These are phyloP conservation scores for Cochlearius cochlearius DNA, from an alignment of 2,113 vertebrate genomes.

Conservation along the genomic window DNA sequence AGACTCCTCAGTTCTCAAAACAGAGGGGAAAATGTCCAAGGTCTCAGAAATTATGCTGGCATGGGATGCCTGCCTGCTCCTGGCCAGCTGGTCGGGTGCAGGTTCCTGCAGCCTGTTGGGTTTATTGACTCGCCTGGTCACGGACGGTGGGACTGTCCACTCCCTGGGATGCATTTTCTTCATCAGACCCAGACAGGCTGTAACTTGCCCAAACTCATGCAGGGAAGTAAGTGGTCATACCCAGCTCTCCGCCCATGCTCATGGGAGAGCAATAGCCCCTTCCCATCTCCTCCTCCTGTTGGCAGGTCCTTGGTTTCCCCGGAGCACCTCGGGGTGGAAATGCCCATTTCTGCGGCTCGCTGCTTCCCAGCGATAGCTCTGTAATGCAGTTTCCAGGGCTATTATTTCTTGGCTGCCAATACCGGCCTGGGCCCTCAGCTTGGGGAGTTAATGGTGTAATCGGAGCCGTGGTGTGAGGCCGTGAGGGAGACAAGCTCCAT, in stretches of 20 bases:
- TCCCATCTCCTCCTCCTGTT: not conserved
- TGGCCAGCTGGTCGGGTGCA: not conserved
- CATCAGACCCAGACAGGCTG: not conserved
- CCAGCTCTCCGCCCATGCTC: accelerated
- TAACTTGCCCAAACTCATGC: not conserved
- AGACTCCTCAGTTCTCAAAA: not conserved
- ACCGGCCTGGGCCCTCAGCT: not conserved
- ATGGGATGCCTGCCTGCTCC: not conserved
- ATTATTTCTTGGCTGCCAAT: not conserved
- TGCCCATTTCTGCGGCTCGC: not conserved
- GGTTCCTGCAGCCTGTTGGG: not conserved
- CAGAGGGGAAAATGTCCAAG: accelerated
- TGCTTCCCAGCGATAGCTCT: not conserved
- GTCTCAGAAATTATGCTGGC: accelerated
- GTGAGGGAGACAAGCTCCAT: not conserved
- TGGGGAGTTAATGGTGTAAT: slow-evolving; percentile 9
- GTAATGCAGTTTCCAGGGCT: not conserved
- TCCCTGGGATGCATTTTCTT: not conserved
- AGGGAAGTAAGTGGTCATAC: not conserved
- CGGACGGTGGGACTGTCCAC: not conserved
- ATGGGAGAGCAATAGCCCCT: too few species aligned
- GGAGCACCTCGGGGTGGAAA: not conserved
- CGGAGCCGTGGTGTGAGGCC: not conserved
- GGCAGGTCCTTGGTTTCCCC: not conserved
- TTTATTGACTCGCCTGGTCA: not conserved